These are phyloP conservation scores for Mesoclemmys tuberculata DNA, from an alignment of 2,113 vertebrate species.

Conservation along the genomic window DNA sequence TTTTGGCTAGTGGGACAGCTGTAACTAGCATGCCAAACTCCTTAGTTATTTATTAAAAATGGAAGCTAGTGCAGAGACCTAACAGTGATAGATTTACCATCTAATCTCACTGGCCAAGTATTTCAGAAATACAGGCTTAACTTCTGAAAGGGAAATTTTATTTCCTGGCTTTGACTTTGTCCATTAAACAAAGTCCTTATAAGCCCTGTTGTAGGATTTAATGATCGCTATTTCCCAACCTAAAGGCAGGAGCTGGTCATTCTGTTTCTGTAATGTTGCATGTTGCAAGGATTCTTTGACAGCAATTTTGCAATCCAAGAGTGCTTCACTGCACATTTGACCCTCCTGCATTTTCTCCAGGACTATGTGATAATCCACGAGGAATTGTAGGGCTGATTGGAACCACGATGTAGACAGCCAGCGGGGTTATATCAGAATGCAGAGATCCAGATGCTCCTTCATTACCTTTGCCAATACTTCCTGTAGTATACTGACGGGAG, in stretches of 20 bases:
- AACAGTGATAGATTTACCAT: neutral
- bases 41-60: neutral
- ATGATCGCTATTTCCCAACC: neutral
- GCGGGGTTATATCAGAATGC: neutral
- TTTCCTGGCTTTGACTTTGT: neutral
- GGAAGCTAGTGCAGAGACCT: neutral
- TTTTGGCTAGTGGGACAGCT: neutral
- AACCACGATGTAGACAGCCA: neutral
- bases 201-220: neutral
- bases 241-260: neutral
- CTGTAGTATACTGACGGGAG: neutral
- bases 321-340: neutral
- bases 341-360: neutral
- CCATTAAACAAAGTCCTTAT: neutral
- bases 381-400: too few relatives aligned
- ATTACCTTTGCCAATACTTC: neutral
- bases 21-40: constrained; percentile 20
- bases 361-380: neutral
- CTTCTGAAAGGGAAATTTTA: neutral
- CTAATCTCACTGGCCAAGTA: neutral
- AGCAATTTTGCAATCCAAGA: neutral
- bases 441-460: neutral
- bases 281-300: rapidly evolving
- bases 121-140: neutral
- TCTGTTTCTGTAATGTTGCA: neutral